phyloP scores from a whole-genome alignment of 2,113 vertebrate genomes.

The Charadrius vociferus region DNA sequence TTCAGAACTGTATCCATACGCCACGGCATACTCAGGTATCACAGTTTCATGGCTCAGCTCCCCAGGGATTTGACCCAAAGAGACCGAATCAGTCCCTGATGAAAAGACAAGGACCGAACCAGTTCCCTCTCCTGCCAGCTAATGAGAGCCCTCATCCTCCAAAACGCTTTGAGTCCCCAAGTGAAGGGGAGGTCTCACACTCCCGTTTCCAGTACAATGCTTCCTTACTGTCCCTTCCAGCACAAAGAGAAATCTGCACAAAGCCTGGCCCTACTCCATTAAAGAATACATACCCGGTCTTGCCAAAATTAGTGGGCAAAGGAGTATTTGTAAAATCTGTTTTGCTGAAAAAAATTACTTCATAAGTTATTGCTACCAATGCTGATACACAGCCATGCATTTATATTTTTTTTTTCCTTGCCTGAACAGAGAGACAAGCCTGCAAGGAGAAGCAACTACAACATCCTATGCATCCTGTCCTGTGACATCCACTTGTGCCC shows the following conservation, averaged over 20 bases:
- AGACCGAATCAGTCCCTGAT: neutral
- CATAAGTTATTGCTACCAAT: neutral
- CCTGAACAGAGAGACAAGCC: neutral
- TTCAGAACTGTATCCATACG: neutral
- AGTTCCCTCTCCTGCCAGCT: neutral
- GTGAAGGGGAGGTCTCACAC: neutral
- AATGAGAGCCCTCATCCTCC: neutral
- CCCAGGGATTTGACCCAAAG: neutral
- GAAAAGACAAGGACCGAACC: neutral
- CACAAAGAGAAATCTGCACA: neutral
- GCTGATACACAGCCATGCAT: neutral
- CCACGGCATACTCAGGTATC: neutral
- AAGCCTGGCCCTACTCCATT: neutral
- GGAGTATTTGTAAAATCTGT: neutral
- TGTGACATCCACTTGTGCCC: neutral
- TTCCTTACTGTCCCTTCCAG: neutral
- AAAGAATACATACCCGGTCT: neutral
- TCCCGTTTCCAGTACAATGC: neutral
- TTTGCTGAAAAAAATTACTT: constrained; percentile 10
- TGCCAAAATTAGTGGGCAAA: neutral
- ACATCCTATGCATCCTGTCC: neutral
- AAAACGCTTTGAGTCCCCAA: neutral
- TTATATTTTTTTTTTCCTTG: neutral
- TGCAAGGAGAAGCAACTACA: neutral
- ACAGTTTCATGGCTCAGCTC: neutral